Base-by-base conservation (phyloP, 37 sponge, comb jelly and placozoan species). In the Chondrosia reniformis region DNA sequence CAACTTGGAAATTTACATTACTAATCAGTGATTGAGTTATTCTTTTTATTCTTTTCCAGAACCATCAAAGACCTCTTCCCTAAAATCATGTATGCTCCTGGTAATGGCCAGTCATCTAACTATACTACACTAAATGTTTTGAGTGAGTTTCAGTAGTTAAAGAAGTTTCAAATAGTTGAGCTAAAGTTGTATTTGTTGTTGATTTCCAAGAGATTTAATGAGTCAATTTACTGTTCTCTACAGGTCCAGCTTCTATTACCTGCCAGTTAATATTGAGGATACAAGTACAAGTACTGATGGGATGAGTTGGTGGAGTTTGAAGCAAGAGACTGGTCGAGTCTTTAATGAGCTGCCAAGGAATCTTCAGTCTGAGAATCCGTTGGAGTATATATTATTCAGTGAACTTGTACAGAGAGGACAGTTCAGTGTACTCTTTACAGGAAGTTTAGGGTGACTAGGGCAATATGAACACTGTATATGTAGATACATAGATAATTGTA, bases 351-450 rank as follows among this genome's bases (percentile, higher is more conserved):
- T 1, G 46, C 19, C 73, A 8, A 19, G 22, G 6, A 4, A 19
- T 49, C 22, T 39, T 4, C 4, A 42, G 44, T 19, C 55, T 42
- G 19, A 32, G 32, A 64, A 25, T n/a, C 34, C 33, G 15, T 72
- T 89, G 2, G 93, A 87, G 44, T 41, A 91, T 67, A 78, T 91
- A 33, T 58, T 94, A 12, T 88, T 88, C 78, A 94, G 95, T 66
- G 92, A 84, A 0, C 75, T 45, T 3, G 75, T 94, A 9, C 81
- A 80, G 3, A 67, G 79, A n/a, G 74, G 54, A n/a, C 52, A 76
- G 3, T n/a, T n/a, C n/a, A n/a, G n/a, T n/a, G n/a, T n/a, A n/a
- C n/a, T n/a, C n/a, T n/a, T n/a, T n/a, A n/a, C n/a, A n/a, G n/a
- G n/a, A n/a, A n/a, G n/a, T n/a, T n/a, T n/a, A n/a, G n/a, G n/a